Conservation (phyloP, 1,140 invertebrate genomes). For the Drosophila erecta region DNA sequence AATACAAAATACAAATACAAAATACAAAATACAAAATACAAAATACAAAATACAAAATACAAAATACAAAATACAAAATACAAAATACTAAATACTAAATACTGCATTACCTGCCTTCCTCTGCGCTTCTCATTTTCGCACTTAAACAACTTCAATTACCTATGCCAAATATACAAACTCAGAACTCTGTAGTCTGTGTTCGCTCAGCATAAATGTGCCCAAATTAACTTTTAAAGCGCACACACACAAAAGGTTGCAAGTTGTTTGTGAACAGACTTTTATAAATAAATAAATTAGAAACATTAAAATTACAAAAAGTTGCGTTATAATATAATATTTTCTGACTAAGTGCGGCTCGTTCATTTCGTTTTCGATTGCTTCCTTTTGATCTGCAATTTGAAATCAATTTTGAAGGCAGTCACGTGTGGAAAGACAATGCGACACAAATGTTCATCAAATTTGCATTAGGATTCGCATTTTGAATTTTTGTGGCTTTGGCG, state of each 20-base stretch:
- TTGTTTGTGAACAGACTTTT: neutral
- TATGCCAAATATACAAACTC: too few relatives aligned
- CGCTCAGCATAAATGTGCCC: neutral
- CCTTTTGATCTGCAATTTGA: slow-evolving; percentile 24
- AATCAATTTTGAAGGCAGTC: slow-evolving; percentile 20
- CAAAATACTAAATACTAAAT: too few relatives aligned
- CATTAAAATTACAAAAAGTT: too few relatives aligned
- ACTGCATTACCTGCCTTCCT: neutral
- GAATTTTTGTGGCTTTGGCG: slow-evolving; percentile 22
- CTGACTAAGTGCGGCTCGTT: neutral
- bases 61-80: too few relatives aligned
- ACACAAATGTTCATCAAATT: slow-evolving; percentile 27
- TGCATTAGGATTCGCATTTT: slow-evolving; percentile 30
- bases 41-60: too few relatives aligned
- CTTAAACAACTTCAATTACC: neutral
- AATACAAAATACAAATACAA: too few relatives aligned
- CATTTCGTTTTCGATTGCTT: neutral
- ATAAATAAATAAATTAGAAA: neutral
- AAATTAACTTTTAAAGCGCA: neutral
- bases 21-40: too few relatives aligned
- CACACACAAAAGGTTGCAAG: neutral
- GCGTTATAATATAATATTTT: too few relatives aligned
- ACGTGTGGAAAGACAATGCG: slow-evolving; percentile 24
- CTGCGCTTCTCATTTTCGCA: neutral
- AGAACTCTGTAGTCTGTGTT: too few relatives aligned